phyloP scores from a whole-genome alignment of 2,888 invertebrate species.

The Drosophila suboccidentalis region DNA sequence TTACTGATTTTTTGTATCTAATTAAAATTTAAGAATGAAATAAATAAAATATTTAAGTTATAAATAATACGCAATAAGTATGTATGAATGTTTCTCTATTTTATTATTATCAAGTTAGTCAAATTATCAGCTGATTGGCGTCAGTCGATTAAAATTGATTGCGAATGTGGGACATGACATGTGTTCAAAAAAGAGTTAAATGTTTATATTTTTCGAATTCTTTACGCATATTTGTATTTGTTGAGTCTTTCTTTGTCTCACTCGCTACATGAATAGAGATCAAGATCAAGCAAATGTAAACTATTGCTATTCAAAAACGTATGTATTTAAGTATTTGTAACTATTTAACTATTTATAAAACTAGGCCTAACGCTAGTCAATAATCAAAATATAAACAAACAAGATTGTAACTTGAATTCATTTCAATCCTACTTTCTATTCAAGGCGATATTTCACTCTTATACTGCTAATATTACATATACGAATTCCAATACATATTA shows the following conservation, averaged over 20 bases:
- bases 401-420: slow-evolving; percentile 48
- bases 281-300: slow-evolving; percentile 15
- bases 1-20: slow-evolving; percentile 23
- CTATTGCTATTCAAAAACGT: slow-evolving; percentile 13
- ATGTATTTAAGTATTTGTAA: slow-evolving; percentile 49
- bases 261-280: neutral
- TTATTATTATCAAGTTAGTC: slow-evolving; percentile 10
- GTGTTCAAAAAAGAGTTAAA: slow-evolving; percentile 44
- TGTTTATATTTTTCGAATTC: slow-evolving; percentile 28
- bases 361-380: slow-evolving; percentile 46
- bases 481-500: neutral
- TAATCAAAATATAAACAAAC: slow-evolving; percentile 34
- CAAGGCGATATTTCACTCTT: slow-evolving; percentile 1
- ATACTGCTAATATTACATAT: neutral
- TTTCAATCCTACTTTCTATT: slow-evolving; percentile 10
- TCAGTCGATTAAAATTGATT: slow-evolving; percentile 12
- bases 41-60: neutral
- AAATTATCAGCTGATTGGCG: slow-evolving; percentile 1
- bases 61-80: slow-evolving; percentile 4
- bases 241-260: slow-evolving; percentile 18
- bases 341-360: slow-evolving; percentile 40
- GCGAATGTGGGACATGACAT: slow-evolving; percentile 14
- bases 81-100: slow-evolving; percentile 11
- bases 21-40: neutral
- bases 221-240: slow-evolving; percentile 28